Conservation (phyloP, 2,797 vertebrate genomes). For the Aythya fuligula region DNA sequence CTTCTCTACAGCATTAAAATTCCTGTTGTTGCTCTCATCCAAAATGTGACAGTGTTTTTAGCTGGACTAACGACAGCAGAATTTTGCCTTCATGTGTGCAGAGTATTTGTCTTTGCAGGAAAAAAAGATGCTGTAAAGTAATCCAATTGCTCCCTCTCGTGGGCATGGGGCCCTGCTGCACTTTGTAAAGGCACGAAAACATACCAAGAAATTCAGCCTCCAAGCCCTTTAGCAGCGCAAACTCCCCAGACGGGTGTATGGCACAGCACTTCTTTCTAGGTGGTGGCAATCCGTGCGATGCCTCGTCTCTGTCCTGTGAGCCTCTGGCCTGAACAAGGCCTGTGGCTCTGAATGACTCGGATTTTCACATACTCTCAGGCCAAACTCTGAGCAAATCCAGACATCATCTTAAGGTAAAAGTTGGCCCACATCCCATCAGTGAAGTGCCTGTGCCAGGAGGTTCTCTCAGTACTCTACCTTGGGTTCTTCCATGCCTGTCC, state of each 20-base stretch:
- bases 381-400: not conserved
- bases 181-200: not conserved
- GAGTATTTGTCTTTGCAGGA: not conserved
- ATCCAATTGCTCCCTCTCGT: conserved; percentile 55
- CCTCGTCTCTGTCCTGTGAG: not conserved
- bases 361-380: not conserved
- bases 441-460: not conserved
- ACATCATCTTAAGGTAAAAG: not conserved
- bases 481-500: not conserved
- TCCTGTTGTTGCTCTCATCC: not conserved
- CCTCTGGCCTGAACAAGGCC: not conserved
- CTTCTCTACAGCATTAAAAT: not conserved
- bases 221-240: not conserved
- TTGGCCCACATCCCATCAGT: not conserved
- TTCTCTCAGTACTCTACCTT: fast-evolving
- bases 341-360: not conserved
- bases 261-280: not conserved
- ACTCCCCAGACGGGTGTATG: not conserved
- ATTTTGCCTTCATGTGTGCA: not conserved
- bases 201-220: fast-evolving
- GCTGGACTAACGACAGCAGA: not conserved
- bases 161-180: not conserved
- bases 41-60: conserved; percentile 31
- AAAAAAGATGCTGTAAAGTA: not conserved
- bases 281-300: not conserved